Conservation (phyloP, 2,797 vertebrate species). For the Syngnathus rostellatus region DNA sequence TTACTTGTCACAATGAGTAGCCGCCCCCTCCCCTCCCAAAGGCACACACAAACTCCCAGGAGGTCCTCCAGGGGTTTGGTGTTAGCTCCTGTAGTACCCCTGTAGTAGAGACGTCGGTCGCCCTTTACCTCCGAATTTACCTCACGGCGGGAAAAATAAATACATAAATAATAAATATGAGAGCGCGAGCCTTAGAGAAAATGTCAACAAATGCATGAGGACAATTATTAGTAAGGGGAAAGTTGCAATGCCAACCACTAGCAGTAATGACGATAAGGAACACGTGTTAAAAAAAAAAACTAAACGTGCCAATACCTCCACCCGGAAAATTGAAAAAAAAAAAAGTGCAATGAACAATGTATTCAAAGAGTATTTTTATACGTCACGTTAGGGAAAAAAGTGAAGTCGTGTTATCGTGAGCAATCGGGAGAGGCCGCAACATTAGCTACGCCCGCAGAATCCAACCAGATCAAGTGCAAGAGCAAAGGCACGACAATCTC, state of each 20-base stretch:
- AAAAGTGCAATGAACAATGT: conserved; percentile 58
- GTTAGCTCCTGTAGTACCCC: conserved; percentile 42
- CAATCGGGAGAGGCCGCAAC: conserved; percentile 7
- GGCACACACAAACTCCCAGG: conserved; percentile 53
- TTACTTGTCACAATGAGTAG: conserved; percentile 61
- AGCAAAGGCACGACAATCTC: not conserved
- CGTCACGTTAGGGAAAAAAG: conserved; percentile 14
- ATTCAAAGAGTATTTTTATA: conserved; percentile 55
- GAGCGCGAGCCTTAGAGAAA: conserved; percentile 12
- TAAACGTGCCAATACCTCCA: conserved; percentile 18
- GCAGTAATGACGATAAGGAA: not conserved
- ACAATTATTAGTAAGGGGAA: conserved; percentile 43
- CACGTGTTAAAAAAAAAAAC: not conserved
- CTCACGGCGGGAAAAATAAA: conserved; percentile 38
- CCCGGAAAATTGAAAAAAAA: conserved; percentile 23
- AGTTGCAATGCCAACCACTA: conserved; percentile 59
- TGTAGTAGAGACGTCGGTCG: conserved; percentile 54
- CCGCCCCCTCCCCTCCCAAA: conserved; percentile 49
- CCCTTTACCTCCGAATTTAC: conserved; percentile 71
- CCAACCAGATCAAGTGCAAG: not conserved
- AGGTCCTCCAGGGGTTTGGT: conserved; percentile 49
- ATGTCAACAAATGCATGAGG: conserved; percentile 41
- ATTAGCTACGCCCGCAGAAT: not conserved
- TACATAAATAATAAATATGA: not conserved
- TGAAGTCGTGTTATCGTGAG: conserved; percentile 26